A percentile compares a stretch with the other conserved stretches of the same genome.
Evolutionary conservation across 2,888 invertebrate genomes (phyloP).

Genomic region (Melieria crassipennis): DNA sequence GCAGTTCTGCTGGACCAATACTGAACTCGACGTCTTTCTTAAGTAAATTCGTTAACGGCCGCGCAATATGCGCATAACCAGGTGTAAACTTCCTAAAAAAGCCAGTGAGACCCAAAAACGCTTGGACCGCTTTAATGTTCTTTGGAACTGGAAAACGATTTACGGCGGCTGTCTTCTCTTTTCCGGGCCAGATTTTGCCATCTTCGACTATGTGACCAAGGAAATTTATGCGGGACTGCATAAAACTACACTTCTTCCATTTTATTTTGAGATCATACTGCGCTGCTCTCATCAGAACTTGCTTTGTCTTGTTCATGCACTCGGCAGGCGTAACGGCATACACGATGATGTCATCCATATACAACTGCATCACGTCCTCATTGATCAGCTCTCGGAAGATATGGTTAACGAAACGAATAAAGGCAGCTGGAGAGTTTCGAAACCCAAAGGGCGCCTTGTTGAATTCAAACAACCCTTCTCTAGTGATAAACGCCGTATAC

Average conservation of each 20-base stretch:
- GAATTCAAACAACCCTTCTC: constrained; percentile 30
- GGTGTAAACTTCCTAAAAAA: constrained; percentile 26
- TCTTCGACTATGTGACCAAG: constrained; percentile 29
- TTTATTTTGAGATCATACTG: constrained; percentile 21
- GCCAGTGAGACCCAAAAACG: constrained; percentile 25
- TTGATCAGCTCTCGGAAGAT: constrained; percentile 31
- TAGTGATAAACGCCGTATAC: constrained; percentile 29
- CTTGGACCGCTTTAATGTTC: constrained; percentile 16
- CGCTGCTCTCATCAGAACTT: constrained; percentile 7
- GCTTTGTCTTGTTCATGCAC: not conserved
- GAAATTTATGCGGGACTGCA: constrained; percentile 28
- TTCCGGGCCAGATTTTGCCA: constrained; percentile 7
- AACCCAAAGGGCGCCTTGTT: constrained; percentile 34
- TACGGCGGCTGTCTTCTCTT: constrained; percentile 17
- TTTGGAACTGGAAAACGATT: constrained; percentile 18
- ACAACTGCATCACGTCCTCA: constrained; percentile 28
- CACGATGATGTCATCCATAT: constrained; percentile 15
- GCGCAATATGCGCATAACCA: constrained; percentile 12
- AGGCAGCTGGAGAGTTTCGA: constrained; percentile 29
- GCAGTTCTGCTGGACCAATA: constrained; percentile 7
- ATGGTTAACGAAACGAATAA: constrained; percentile 32
- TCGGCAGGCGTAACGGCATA: not conserved
- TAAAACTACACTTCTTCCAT: constrained; percentile 25
- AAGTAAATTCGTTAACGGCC: constrained; percentile 2
- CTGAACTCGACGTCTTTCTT: constrained; percentile 7